Evolutionary conservation across 2,888 invertebrate species (phyloP).

Genomic region (Euproctis similis): DNA sequence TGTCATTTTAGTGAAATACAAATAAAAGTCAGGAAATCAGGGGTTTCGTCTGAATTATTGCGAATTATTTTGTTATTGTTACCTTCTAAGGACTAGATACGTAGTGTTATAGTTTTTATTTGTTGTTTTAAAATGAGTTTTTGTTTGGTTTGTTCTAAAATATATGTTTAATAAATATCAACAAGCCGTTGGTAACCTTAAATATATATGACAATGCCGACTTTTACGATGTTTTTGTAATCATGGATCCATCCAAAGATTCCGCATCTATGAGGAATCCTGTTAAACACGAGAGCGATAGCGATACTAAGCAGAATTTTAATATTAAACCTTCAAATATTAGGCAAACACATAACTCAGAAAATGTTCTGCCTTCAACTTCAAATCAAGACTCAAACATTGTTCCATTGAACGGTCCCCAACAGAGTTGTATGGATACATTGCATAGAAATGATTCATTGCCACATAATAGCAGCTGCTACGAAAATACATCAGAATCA

Average conservation of each 20-base stretch:
- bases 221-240: constrained; percentile 41
- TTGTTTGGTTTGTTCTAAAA: constrained; percentile 7
- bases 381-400: constrained; percentile 41
- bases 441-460: constrained; percentile 30
- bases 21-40: constrained; percentile 7
- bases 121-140: constrained; percentile 3
- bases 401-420: constrained; percentile 42
- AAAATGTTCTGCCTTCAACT: constrained; percentile 51
- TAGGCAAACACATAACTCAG: constrained; percentile 37
- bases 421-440: constrained; percentile 27
- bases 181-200: constrained; percentile 41
- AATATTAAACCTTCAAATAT: constrained; percentile 33
- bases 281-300: constrained; percentile 38
- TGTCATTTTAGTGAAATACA: not conserved
- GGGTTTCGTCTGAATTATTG: constrained; percentile 23
- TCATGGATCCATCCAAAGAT: constrained; percentile 59
- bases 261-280: constrained; percentile 38
- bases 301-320: constrained; percentile 36
- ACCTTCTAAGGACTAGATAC: constrained; percentile 14
- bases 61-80: constrained; percentile 32
- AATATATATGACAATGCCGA: constrained; percentile 57
- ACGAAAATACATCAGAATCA: constrained; percentile 30
- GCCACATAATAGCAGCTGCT: constrained; percentile 25
- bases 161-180: constrained; percentile 15
- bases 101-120: constrained; percentile 8